phyloP scores from a whole-genome alignment of 2,888 invertebrate species.

The Odontothrips loti region DNA sequence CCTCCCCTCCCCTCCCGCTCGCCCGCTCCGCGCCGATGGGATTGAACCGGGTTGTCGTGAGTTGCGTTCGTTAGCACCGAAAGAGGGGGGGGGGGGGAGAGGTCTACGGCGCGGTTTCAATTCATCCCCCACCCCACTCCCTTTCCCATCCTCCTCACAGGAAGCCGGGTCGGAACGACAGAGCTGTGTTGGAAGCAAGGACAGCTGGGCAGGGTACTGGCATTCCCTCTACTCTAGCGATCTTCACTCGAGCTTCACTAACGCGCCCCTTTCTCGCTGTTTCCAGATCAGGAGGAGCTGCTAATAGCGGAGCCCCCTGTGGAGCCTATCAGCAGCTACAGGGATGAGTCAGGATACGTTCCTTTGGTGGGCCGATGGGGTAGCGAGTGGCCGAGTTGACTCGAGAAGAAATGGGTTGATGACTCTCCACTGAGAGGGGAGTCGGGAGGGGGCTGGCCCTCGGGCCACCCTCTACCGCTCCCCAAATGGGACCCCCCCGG shows the following conservation, averaged over 20 bases:
- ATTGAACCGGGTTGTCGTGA: too few relatives aligned
- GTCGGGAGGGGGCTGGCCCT: conserved; percentile 57
- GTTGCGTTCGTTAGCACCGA: not conserved
- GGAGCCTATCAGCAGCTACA: conserved; percentile 52
- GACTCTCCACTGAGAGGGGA: conserved; percentile 49
- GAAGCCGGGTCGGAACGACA: too few relatives aligned
- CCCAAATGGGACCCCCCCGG: conserved; percentile 63
- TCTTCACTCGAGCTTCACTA: not conserved
- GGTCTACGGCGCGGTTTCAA: not conserved
- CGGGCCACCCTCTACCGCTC: conserved; percentile 67
- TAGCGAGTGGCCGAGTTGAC: conserved; percentile 97
- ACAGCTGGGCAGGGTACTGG: not conserved
- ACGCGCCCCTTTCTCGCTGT: too few relatives aligned
- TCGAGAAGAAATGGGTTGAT: conserved; percentile 56
- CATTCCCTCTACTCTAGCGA: not conserved
- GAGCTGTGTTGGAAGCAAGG: too few relatives aligned
- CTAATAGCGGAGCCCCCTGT: conserved; percentile 49
- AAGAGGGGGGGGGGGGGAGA: not conserved
- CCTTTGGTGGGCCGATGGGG: conserved; percentile 88
- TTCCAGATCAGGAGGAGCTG: conserved; percentile 15
- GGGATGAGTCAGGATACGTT: conserved; percentile 58
- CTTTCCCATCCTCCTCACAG: too few relatives aligned
- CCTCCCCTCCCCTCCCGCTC: too few relatives aligned
- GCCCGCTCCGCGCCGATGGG: too few relatives aligned
- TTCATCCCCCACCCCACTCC: too few relatives aligned